phyloP scores from a whole-genome alignment of 2,888 invertebrate species.

The Cybosia mesomella region DNA sequence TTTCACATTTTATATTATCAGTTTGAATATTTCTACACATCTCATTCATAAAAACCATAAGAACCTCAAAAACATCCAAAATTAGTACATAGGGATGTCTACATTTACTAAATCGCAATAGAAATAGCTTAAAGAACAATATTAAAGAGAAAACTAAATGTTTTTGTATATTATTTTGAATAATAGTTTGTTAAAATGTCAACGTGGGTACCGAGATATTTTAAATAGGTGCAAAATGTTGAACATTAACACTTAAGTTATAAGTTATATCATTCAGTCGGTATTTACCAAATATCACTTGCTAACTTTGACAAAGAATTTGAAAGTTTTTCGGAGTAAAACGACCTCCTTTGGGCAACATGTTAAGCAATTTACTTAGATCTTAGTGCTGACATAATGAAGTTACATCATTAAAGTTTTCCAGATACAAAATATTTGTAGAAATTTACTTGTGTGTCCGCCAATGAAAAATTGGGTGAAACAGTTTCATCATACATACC shows the following conservation, averaged over 20 bases:
- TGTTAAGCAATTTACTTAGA: constrained; percentile 15
- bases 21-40: too few species aligned
- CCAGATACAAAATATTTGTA: not conserved
- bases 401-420: constrained; percentile 1
- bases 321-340: constrained; percentile 9
- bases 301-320: not conserved
- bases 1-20: too few species aligned
- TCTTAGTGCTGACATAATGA: constrained; percentile 8
- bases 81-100: too few species aligned
- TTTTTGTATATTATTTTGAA: too few species aligned
- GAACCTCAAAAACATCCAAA: too few species aligned
- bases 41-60: too few species aligned
- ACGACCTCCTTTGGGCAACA: constrained; percentile 6
- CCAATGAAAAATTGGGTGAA: not conserved
- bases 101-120: too few species aligned
- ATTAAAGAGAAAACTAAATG: not conserved
- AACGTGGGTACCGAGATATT: too few species aligned
- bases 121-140: not conserved
- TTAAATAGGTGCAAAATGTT: not conserved
- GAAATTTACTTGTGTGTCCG: not conserved
- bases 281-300: constrained; percentile 11
- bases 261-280: constrained; percentile 33
- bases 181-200: too few species aligned
- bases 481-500: too few species aligned
- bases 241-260: constrained; percentile 24